Evolutionary conservation across 2,888 invertebrate species (phyloP), one percentile per base, ranked within the genome.

Genomic region (Caenorhabditis sulstoni): DNA sequence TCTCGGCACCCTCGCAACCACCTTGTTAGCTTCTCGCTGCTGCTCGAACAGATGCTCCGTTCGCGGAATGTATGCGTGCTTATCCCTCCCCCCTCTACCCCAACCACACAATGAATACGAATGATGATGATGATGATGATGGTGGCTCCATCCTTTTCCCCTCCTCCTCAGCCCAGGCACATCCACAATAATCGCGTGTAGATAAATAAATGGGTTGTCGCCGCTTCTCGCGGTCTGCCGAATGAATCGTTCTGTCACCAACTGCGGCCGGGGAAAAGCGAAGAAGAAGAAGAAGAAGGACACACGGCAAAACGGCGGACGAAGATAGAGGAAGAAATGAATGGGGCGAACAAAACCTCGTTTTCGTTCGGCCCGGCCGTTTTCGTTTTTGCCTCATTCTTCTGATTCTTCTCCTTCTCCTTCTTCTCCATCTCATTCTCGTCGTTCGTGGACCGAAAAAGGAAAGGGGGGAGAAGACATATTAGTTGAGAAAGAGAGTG

Each of bases 171-270:
- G 18, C 41, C 23, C 35, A 35, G 35, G 41, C 55, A 16, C 65
- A 55, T 12, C 22, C 50, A 66, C 47, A 55, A 55, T 55, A 66
- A 66, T 67, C 58, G 67, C 68, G 58, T 59, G 68, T 49, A 68
- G 68, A 68, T 52, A 68, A 66, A 66, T 66, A 53, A 65, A 65
- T 65, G 65, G 65, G 53, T 64, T 41, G 22, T 65, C 29, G 23
- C 23, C 12, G 50, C 39, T 64, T 57, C 57, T 66, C 12, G 11
- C 41, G 7, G 12, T 14, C n/a, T n/a, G n/a, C n/a, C n/a, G 14
- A 41, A 41, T 14, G 41, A 14, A 41, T 14, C 12, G 7, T 41
- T 41, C 12, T 41, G 41, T 11, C 41, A 14, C 11, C 41, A 41
- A 29, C 29, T 29, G 29, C 41, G 41, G 37, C 5, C 37, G 45